A percentile compares a stretch with the other conserved stretches of the same genome.
Evolutionary conservation across 2,888 invertebrate genomes (phyloP).

Genomic region (Anthoptus insignis): DNA sequence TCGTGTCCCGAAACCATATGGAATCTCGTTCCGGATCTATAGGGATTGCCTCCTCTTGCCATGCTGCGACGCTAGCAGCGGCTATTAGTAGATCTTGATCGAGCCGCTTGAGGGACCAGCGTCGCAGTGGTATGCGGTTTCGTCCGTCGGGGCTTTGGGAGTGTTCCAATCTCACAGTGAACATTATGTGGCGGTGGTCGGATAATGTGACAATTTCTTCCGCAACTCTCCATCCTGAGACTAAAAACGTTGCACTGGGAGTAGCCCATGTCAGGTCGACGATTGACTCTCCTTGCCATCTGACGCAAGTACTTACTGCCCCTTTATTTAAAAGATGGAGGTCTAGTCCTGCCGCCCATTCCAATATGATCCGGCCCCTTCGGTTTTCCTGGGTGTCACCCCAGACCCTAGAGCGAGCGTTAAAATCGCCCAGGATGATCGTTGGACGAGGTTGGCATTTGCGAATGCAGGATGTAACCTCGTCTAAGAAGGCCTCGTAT

Average conservation of each 20-base stretch:
- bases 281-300: constrained; percentile 47
- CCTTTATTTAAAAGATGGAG: constrained; percentile 35
- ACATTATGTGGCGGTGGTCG: too few species aligned
- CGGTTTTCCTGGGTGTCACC: constrained; percentile 18
- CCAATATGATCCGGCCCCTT: constrained; percentile 14
- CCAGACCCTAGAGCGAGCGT: constrained; percentile 28
- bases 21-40: constrained; percentile 24
- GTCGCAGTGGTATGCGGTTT: not conserved
- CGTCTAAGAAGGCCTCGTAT: constrained; percentile 27
- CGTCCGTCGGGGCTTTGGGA: not conserved
- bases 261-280: constrained; percentile 32
- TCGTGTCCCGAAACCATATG: constrained; percentile 19
- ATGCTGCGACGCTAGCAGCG: not conserved
- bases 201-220: constrained; percentile 39
- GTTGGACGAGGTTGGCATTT: constrained; percentile 19
- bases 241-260: constrained; percentile 3
- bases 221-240: constrained; percentile 35
- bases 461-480: constrained; percentile 17
- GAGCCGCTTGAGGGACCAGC: not conserved
- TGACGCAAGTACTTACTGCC: constrained; percentile 40
- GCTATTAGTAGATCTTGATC: not conserved
- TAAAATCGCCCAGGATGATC: too few species aligned
- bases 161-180: constrained; percentile 19
- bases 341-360: constrained; percentile 36
- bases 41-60: not conserved